phyloP scores from a whole-genome alignment of 2,797 vertebrate genomes.

The Falco concolor region DNA sequence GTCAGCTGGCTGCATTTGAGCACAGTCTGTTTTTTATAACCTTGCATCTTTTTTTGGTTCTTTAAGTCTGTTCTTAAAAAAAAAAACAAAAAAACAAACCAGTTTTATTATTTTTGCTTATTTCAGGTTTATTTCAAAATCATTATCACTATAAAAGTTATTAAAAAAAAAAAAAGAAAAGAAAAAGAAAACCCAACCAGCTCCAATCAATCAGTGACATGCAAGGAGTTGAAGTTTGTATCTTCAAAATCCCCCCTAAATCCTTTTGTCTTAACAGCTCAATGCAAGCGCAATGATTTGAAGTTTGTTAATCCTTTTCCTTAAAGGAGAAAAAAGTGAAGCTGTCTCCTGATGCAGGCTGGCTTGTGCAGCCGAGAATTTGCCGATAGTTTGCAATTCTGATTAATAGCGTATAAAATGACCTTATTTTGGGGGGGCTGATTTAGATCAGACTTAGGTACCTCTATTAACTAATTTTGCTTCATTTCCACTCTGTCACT shows the following conservation, averaged over 20 bases:
- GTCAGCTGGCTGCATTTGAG: neutral
- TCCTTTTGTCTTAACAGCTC: slow-evolving; percentile 99
- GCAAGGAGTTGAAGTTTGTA: slow-evolving; percentile 98
- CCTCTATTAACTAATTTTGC: slow-evolving; percentile 61
- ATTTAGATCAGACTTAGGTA: slow-evolving; percentile 48
- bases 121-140: slow-evolving; percentile 90
- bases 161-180: slow-evolving; percentile 48
- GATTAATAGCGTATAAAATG: slow-evolving; percentile 88
- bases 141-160: slow-evolving; percentile 81
- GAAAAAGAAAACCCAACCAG: slow-evolving; percentile 47
- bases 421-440: slow-evolving; percentile 77
- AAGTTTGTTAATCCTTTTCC: slow-evolving; percentile 96
- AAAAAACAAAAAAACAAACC: neutral
- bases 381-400: slow-evolving; percentile 93
- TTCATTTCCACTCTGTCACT: slow-evolving; percentile 55
- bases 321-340: slow-evolving; percentile 92
- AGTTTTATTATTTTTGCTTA: slow-evolving; percentile 46
- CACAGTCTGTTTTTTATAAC: neutral
- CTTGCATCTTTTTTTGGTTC: neutral
- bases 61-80: neutral
- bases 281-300: slow-evolving; percentile 93
- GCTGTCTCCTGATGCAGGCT: slow-evolving; percentile 87
- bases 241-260: slow-evolving; percentile 98
- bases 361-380: slow-evolving; percentile 87
- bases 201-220: slow-evolving; percentile 92